Base-by-base conservation (phyloP, 2,888 invertebrate genomes). In the Pterostichus niger region DNA sequence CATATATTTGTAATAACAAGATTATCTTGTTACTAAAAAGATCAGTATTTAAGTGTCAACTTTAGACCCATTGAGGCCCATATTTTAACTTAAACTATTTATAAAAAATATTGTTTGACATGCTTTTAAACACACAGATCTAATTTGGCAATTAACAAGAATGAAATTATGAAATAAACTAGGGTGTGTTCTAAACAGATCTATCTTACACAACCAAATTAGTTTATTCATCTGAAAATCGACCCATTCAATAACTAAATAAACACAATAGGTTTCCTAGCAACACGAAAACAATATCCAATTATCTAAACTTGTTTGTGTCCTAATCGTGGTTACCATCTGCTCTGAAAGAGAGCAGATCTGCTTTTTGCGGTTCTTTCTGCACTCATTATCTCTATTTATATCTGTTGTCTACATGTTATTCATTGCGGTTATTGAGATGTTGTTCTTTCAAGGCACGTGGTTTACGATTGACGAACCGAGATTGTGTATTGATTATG, bases 251-350 rank as follows among this genome's bases (percentile, higher is more conserved):
- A 49, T 49, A 49, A n/a, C 49, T 49, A 4, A 49, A 11, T 49
- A n/a, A 49, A 49, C 40, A 49, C 49, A 49, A 49, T 49, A 13
- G 11, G 49, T 49, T 49, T 49, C 10, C 49, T n/a, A 49, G n/a
- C 13, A 49, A 49, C 6, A 49, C 49, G 49, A 49, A 49, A 49
- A 49, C 49, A 49, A 49, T 49, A 49, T 49, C 49, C 49, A 49
- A 49, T 49, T 49, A 49, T n/a, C 49, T 49, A 49, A 49, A 49
- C 49, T 49, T 49, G 49, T 49, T 49, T 49, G 49, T 49, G 2
- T 13, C 1, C 49, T 49, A 49, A 49, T 49, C 49, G 49, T 49
- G 10, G 5, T 44, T 11, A 49, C 0, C 49, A 49, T 49, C 49
- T 49, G 49, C 49, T 49, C 49, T 49, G 13, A 4, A 10, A 49